phyloP scores from a whole-genome alignment of 2,888 invertebrate species.

The Lithosia quadra region DNA sequence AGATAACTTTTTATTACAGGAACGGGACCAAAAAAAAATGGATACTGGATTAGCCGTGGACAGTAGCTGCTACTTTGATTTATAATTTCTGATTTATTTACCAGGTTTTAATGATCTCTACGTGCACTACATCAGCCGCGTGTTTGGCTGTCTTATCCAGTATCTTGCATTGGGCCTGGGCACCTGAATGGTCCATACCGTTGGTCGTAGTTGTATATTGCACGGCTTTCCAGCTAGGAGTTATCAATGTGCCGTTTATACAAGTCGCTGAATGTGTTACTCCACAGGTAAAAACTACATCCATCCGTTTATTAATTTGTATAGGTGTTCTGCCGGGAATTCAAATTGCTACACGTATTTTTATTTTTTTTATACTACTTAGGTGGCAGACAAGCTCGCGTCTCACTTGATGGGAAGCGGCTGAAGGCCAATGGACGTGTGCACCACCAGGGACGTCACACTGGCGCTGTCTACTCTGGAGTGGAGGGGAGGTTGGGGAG shows the following conservation, averaged over 20 bases:
- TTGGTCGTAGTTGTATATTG: constrained; percentile 61
- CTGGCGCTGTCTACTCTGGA: too few species aligned
- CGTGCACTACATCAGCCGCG: constrained; percentile 43
- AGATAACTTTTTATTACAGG: too few species aligned
- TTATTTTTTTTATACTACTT: too few species aligned
- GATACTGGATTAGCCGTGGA: too few species aligned
- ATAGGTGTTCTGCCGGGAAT: too few species aligned
- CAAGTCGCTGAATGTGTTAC: constrained; percentile 56
- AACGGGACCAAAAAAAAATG: too few species aligned
- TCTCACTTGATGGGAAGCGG: too few species aligned
- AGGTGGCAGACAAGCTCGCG: too few species aligned
- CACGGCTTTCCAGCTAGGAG: constrained; percentile 63
- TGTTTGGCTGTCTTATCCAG: constrained; percentile 54
- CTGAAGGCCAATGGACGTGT: too few species aligned
- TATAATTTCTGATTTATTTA: constrained; percentile 8
- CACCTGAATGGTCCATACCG: constrained; percentile 64
- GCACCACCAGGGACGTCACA: too few species aligned
- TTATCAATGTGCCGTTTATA: constrained; percentile 59
- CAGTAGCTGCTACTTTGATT: neutral
- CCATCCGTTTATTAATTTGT: neutral
- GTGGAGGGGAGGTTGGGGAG: too few species aligned
- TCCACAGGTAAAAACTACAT: constrained; percentile 53
- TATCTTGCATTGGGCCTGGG: constrained; percentile 58
- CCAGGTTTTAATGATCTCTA: constrained; percentile 60
- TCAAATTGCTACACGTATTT: too few species aligned